Percentiles rank a stretch among this genome's conserved stretches.
Conservation (phyloP, 2,888 invertebrate species). For the Drosophila diplacantha region DNA sequence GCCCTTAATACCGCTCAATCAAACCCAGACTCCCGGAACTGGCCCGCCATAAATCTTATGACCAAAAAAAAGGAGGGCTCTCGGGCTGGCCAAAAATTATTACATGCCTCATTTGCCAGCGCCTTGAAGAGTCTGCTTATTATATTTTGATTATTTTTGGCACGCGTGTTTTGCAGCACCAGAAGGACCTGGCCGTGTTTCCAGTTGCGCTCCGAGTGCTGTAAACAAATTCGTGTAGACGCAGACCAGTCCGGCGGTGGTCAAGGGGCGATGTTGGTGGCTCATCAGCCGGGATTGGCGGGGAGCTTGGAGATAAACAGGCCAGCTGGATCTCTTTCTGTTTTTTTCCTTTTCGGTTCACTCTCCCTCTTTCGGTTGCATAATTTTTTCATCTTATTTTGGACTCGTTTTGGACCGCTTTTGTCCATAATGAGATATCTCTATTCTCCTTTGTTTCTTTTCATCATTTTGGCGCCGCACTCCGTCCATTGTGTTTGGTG, state of each 20-base stretch:
- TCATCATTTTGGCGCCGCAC: slow-evolving; percentile 49
- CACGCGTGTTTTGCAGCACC: slow-evolving; percentile 48
- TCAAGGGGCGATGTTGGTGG: slow-evolving; percentile 12
- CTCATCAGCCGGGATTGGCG: slow-evolving; percentile 11
- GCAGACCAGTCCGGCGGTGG: slow-evolving; percentile 19
- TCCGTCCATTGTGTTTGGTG: slow-evolving; percentile 30
- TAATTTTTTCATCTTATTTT: slow-evolving; percentile 68
- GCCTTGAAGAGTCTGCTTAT: slow-evolving; percentile 62
- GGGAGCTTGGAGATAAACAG: slow-evolving; percentile 16
- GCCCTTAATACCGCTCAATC: slow-evolving; percentile 16
- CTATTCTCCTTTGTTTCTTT: slow-evolving; percentile 70
- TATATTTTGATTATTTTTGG: slow-evolving; percentile 65
- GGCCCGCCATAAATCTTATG: slow-evolving; percentile 44
- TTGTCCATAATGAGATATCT: slow-evolving; percentile 70
- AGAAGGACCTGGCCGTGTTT: slow-evolving; percentile 22
- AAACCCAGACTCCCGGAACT: slow-evolving; percentile 8
- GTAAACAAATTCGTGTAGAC: slow-evolving; percentile 66
- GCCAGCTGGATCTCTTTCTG: slow-evolving; percentile 23
- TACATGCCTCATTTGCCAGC: slow-evolving; percentile 67
- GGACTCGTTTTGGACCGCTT: slow-evolving; percentile 55
- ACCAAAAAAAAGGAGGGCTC: slow-evolving; percentile 1
- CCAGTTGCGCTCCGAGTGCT: slow-evolving; percentile 42
- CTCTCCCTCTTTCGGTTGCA: slow-evolving; percentile 39
- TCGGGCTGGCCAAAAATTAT: slow-evolving; percentile 50
- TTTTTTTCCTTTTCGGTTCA: not conserved